Percentiles rank a stretch among this genome's conserved stretches.
Evolutionary conservation across 2,797 vertebrate genomes (phyloP).

Genomic region (Sorex maritimensis): DNA sequence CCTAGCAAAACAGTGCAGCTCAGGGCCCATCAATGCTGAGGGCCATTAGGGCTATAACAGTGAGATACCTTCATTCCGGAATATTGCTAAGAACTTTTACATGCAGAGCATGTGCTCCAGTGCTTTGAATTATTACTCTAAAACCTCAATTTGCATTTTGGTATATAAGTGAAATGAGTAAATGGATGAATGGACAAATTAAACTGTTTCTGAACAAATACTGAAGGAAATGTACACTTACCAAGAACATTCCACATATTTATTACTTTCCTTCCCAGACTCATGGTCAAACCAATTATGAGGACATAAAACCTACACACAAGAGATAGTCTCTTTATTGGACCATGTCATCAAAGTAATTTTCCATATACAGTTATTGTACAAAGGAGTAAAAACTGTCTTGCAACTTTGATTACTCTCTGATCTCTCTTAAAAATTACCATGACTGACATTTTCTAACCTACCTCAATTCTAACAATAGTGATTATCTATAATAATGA

Average conservation of each 20-base stretch:
- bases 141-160: not conserved
- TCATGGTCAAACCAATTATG: not conserved
- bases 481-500: not conserved
- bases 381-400: not conserved
- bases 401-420: not conserved
- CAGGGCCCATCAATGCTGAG: too few species aligned
- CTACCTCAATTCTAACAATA: not conserved
- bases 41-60: too few species aligned
- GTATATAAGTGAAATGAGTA: not conserved
- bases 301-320: not conserved
- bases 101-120: too few species aligned
- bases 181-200: not conserved
- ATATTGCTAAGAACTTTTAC: too few species aligned
- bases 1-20: too few species aligned
- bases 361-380: slow-evolving; percentile 11
- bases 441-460: not conserved
- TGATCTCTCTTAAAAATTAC: slow-evolving; percentile 5
- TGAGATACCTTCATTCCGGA: too few species aligned
- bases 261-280: slow-evolving; percentile 5
- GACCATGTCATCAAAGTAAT: not conserved
- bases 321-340: not conserved
- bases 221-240: not conserved
- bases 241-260: not conserved
- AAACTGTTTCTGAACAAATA: slow-evolving; percentile 25
- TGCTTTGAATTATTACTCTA: too few species aligned